Conservation (phyloP, 2,797 vertebrate species). For the Aselliscus stoliczkanus region DNA sequence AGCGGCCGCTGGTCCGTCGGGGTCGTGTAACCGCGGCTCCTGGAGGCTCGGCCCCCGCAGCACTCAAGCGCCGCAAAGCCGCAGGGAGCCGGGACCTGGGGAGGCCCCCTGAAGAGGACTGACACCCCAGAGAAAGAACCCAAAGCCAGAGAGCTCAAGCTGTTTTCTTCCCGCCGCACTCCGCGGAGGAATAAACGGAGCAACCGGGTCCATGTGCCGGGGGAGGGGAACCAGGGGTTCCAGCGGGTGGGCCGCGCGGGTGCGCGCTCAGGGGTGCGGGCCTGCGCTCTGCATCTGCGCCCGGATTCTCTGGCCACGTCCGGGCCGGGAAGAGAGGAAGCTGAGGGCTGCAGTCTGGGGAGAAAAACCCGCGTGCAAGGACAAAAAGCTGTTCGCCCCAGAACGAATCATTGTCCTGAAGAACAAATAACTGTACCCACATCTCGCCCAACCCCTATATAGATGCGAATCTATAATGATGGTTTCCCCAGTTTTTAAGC, state of each 20-base stretch:
- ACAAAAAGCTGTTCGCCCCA: not conserved
- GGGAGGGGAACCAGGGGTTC: no score
- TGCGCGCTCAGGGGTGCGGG: not conserved
- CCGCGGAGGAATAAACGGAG: not conserved
- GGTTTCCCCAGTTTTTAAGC: not conserved
- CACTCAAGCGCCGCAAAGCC: not conserved
- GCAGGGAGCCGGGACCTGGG: not conserved
- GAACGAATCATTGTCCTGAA: not conserved
- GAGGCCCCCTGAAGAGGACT: not conserved
- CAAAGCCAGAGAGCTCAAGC: not conserved
- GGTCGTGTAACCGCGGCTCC: not conserved
- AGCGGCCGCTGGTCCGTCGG: rapidly evolving
- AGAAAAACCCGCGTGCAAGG: not conserved
- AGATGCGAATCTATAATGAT: rapidly evolving
- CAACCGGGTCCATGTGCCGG: no score
- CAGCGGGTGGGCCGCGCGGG: rapidly evolving
- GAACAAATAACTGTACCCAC: not conserved
- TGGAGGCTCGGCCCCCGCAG: not conserved
- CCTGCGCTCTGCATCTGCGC: not conserved
- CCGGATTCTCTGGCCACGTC: rapidly evolving
- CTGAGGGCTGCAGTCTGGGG: not conserved
- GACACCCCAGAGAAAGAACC: not conserved
- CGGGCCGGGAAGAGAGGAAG: not conserved
- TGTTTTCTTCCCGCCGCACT: not conserved
- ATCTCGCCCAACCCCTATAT: rapidly evolving